phyloP scores from a whole-genome alignment of 1,140 invertebrate species.

The Aphaenogaster floridana region DNA sequence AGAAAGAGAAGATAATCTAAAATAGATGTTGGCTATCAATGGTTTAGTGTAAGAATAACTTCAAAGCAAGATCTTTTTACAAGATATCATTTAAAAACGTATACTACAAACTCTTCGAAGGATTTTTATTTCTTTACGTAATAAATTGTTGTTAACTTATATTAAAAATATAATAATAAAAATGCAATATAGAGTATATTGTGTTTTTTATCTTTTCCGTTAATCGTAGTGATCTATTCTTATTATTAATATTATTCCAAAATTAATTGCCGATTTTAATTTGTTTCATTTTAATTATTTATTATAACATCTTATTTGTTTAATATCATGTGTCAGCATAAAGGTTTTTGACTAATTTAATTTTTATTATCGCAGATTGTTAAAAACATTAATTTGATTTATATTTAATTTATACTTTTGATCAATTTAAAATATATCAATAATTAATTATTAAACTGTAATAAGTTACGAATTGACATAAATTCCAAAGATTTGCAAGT shows the following conservation, averaged over 20 bases:
- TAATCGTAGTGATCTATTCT: background rate
- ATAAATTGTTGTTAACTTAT: background rate
- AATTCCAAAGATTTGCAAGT: background rate
- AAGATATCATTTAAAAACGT: background rate
- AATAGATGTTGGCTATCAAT: background rate
- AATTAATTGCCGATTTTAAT: background rate
- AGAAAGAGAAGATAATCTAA: slow-evolving; percentile 10
- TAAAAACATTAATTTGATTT: background rate
- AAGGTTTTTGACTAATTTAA: background rate
- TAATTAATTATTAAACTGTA: background rate
- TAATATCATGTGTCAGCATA: background rate
- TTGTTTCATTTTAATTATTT: background rate
- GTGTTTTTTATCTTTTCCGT: background rate
- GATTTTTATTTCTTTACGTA: background rate
- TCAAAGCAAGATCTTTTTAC: background rate
- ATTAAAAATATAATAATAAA: background rate
- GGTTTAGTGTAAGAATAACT: background rate
- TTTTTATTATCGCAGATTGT: background rate
- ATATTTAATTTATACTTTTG: background rate
- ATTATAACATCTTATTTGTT: background rate
- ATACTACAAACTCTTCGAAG: background rate
- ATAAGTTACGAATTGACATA: background rate
- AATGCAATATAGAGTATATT: background rate
- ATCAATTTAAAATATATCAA: background rate
- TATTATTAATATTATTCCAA: background rate